A percentile compares a stretch with the other conserved stretches of the same genome.
phyloP scores from a whole-genome alignment of 2,888 invertebrate genomes.

The Horisme vitalbata region DNA sequence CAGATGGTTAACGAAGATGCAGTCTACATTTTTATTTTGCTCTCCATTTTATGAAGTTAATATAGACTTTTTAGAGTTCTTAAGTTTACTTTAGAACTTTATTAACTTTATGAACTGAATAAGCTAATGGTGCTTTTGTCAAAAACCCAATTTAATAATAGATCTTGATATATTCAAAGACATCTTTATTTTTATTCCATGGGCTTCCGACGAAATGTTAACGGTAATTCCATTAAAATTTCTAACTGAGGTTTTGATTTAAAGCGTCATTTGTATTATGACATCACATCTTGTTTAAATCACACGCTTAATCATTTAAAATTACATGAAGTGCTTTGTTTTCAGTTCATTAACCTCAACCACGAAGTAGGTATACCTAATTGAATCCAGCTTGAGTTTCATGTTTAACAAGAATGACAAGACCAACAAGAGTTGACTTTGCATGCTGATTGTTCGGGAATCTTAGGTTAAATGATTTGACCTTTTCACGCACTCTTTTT shows the following conservation, averaged over 20 bases:
- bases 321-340: conserved; percentile 35
- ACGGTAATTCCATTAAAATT: conserved; percentile 59
- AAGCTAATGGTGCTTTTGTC: conserved; percentile 28
- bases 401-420: conserved; percentile 59
- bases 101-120: no score
- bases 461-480: conserved; percentile 74
- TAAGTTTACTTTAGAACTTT: no score
- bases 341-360: conserved; percentile 43
- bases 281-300: conserved; percentile 39
- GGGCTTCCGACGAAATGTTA: conserved; percentile 50
- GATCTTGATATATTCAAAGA: conserved; percentile 58
- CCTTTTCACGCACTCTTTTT: conserved; percentile 47
- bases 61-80: no score
- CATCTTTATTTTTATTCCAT: conserved; percentile 46
- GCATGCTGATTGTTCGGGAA: conserved; percentile 78
- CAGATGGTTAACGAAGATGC: no score
- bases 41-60: no score
- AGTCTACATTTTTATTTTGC: no score
- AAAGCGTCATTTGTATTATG: conserved; percentile 46
- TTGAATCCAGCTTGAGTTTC: conserved; percentile 70
- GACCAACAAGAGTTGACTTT: conserved; percentile 68
- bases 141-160: conserved; percentile 49
- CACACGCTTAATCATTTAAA: conserved; percentile 34
- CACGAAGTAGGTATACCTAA: conserved; percentile 60
- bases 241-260: conserved; percentile 44